Conservation (phyloP, 1,140 invertebrate genomes). For the Heliothis subflexa region DNA sequence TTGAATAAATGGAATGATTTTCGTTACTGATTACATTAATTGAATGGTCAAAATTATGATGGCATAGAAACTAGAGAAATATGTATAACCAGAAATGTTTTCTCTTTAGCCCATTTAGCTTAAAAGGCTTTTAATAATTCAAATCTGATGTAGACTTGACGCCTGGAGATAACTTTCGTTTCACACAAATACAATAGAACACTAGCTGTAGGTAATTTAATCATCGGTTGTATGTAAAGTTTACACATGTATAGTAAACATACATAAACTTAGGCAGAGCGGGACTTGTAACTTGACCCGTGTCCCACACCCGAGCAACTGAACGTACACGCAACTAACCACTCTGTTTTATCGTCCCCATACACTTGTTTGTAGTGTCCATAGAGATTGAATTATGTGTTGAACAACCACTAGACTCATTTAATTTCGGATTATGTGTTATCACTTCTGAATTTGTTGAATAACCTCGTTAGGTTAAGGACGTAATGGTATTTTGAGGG, state of each 20-base stretch:
- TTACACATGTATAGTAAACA: constrained; percentile 41
- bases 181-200: constrained; percentile 13
- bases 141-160: neutral
- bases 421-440: constrained; percentile 47
- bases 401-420: constrained; percentile 41
- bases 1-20: neutral
- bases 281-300: constrained; percentile 45
- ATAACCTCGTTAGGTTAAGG: constrained; percentile 27
- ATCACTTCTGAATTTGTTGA: constrained; percentile 42
- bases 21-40: too few species aligned
- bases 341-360: constrained; percentile 50
- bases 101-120: neutral
- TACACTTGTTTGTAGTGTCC: constrained; percentile 52
- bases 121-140: neutral
- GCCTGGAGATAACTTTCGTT: neutral
- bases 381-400: constrained; percentile 53
- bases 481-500: constrained; percentile 15
- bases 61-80: too few species aligned
- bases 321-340: constrained; percentile 38
- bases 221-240: constrained; percentile 40
- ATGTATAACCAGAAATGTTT: too few species aligned
- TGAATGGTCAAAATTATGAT: neutral
- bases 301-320: constrained; percentile 12
- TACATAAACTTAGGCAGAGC: constrained; percentile 44
- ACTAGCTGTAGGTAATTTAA: constrained; percentile 37